Conservation (phyloP, 1,140 invertebrate genomes). For the Dendroctonus ponderosae region DNA sequence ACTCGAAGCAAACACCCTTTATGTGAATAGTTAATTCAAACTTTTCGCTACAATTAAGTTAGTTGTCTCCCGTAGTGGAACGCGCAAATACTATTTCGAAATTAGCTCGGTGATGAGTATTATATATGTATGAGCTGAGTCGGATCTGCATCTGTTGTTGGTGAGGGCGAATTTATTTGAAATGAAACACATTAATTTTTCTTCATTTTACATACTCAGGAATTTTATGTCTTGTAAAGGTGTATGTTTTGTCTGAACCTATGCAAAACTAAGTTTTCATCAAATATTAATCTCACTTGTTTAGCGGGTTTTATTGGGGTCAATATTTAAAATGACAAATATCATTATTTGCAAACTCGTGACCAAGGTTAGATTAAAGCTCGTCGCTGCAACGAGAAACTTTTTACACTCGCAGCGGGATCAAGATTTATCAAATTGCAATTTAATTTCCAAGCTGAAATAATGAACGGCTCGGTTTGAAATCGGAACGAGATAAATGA, state of each 20-base stretch:
- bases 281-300: too few species aligned
- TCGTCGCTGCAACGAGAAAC: background rate
- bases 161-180: too few species aligned
- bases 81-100: constrained; percentile 20
- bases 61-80: constrained; percentile 12
- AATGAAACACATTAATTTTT: too few species aligned
- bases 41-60: constrained; percentile 25
- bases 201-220: too few species aligned
- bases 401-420: constrained; percentile 4
- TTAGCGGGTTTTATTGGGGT: too few species aligned
- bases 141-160: background rate
- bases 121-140: constrained; percentile 20
- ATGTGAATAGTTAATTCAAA: constrained; percentile 16
- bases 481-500: background rate
- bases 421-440: constrained; percentile 16
- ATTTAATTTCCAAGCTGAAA: constrained; percentile 7
- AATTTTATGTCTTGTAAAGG: too few species aligned
- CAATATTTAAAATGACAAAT: too few species aligned
- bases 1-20: constrained; percentile 18
- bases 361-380: too few species aligned
- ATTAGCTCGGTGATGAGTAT: constrained; percentile 22
- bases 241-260: too few species aligned
- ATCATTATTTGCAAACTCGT: too few species aligned
- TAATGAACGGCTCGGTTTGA: constrained; percentile 1
- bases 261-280: too few species aligned